Base-by-base conservation (phyloP, 2,888 invertebrate species). In the Brachylomia viminalis region DNA sequence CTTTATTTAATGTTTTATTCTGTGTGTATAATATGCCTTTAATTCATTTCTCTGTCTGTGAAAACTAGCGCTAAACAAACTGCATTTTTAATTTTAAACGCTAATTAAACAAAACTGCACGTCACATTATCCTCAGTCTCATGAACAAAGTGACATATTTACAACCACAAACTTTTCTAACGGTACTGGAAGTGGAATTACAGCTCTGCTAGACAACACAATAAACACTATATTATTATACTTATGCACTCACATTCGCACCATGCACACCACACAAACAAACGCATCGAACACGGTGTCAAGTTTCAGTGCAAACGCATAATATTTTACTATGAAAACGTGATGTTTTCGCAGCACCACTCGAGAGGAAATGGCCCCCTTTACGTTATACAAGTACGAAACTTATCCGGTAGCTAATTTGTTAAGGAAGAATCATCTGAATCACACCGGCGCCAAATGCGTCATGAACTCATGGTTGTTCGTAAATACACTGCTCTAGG, bases 291-390 rank as follows among this genome's bases (percentile, higher is more conserved):
- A 88, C 85, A 84, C 73, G 88, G 91, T 83, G 80, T 92, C 88
- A 77, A 84, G 85, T 92, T 92, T 90, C 92, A 92, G 87, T 84
- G 85, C 85, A 87, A 89, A 90, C 88, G 85, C 84, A 84, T 87
- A 88, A 89, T 90, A 90, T 91, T 92, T 92, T 89, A 91, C 90
- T 90, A 87, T 89, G 89, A 87, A 91, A 91, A 91, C 92, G 92
- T 92, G 91, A 92, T 91, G 90, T 92, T 91, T 90, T 91, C 71
- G 66, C 70, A 81, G 67, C 8, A 61, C 72, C 76, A 81, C 80
- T 80, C 69, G 62, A 77, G 85, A 83, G 83, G 86, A 88, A 87
- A 86, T 84, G 74, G 73, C 75, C 80, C 82, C 71, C 82, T 81
- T 82, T 81, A 80, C 82, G 72, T 42, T 75, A 33, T 80, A 74